Percentiles rank a stretch among this genome's conserved stretches.
Conservation (phyloP, 2,888 invertebrate species). For the Tenodera sinensis region DNA sequence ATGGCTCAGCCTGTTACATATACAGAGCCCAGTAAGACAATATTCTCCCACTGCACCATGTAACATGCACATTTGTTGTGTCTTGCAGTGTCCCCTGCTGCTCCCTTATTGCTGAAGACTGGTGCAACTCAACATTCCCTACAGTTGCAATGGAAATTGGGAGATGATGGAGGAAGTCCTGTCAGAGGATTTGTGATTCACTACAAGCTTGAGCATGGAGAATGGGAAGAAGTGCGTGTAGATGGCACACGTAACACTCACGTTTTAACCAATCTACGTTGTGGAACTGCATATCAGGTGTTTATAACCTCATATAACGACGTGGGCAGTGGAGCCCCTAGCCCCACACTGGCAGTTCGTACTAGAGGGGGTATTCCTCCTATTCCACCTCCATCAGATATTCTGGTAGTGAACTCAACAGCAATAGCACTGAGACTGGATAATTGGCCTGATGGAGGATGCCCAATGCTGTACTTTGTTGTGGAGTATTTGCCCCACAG, state of each 20-base stretch:
- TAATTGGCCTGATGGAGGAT: constrained; percentile 39
- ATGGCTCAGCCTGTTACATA: too few species aligned
- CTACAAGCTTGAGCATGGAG: constrained; percentile 38
- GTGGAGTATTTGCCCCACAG: constrained; percentile 38
- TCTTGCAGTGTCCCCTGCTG: constrained; percentile 38
- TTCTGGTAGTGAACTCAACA: constrained; percentile 37
- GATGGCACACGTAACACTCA: constrained; percentile 34
- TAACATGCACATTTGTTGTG: background rate
- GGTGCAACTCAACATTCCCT: constrained; percentile 36
- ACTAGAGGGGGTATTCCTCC: constrained; percentile 37
- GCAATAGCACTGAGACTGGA: constrained; percentile 37
- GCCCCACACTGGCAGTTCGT: constrained; percentile 36
- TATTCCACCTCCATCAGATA: constrained; percentile 34
- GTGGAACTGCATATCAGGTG: constrained; percentile 36
- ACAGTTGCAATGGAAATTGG: constrained; percentile 40
- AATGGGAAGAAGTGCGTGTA: constrained; percentile 38
- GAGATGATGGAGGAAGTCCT: constrained; percentile 39
- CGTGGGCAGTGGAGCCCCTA: constrained; percentile 38
- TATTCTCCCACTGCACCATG: too few species aligned
- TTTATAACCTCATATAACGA: constrained; percentile 36
- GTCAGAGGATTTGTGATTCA: constrained; percentile 38
- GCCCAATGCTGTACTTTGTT: constrained; percentile 38
- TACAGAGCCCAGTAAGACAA: too few species aligned
- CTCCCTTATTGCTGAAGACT: constrained; percentile 38
- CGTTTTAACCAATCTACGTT: constrained; percentile 34